Conservation (phyloP, 2,113 vertebrate genomes). For the Pluvianellus socialis region DNA sequence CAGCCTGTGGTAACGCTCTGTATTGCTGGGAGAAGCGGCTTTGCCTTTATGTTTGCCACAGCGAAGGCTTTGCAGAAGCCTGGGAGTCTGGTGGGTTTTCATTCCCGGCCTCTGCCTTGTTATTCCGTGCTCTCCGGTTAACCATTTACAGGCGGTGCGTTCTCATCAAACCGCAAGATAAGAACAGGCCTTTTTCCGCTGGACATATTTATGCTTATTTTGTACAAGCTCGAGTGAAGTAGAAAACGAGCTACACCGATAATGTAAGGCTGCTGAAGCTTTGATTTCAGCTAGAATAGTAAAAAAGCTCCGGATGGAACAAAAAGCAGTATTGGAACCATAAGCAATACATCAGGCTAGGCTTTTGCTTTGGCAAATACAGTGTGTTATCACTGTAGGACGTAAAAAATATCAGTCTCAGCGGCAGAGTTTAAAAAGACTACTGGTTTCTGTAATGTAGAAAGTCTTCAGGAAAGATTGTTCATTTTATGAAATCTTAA, state of each 20-base stretch:
- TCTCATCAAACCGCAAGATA: neutral
- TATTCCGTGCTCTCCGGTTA: neutral
- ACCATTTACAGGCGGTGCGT: neutral
- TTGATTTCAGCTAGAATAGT: neutral
- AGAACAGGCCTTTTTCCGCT: neutral
- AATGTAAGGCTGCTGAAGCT: neutral
- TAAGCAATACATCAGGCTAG: neutral
- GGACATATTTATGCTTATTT: neutral
- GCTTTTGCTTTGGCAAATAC: neutral
- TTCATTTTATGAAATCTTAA: neutral
- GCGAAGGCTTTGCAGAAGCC: neutral
- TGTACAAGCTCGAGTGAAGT: neutral
- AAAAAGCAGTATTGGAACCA: rapidly evolving
- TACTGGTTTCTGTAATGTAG: neutral
- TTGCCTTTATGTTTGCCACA: neutral
- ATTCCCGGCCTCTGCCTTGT: neutral
- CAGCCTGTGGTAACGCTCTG: conserved; percentile 80
- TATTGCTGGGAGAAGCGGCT: conserved; percentile 64
- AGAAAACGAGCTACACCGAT: neutral
- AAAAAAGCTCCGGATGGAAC: neutral
- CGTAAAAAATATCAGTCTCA: rapidly evolving
- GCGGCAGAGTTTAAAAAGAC: neutral
- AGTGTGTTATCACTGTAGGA: neutral
- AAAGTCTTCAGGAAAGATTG: neutral
- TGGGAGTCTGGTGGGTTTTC: conserved; percentile 21